A percentile compares a stretch with the other conserved stretches of the same genome.
Evolutionary conservation across 2,888 invertebrate genomes (phyloP).

Genomic region (Loripinus fragilis): DNA sequence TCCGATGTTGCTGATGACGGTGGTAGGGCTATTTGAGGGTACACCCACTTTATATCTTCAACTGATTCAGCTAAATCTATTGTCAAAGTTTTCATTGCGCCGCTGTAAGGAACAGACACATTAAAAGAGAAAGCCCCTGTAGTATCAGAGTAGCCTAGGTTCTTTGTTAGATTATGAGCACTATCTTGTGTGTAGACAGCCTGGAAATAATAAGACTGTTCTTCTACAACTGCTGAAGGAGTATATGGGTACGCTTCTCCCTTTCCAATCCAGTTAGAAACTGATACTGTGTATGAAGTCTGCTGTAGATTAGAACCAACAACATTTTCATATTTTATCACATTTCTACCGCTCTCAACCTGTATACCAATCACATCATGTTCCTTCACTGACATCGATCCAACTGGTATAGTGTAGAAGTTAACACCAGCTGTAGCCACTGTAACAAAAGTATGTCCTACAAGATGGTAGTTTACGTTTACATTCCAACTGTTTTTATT

Average conservation of each 20-base stretch:
- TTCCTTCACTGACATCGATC: slow-evolving; percentile 49
- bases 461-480: slow-evolving; percentile 47
- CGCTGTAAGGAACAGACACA: slow-evolving; percentile 34
- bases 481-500: slow-evolving; percentile 35
- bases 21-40: slow-evolving; percentile 47
- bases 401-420: slow-evolving; percentile 32
- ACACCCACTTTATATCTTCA: slow-evolving; percentile 60
- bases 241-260: slow-evolving; percentile 21
- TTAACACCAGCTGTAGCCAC: slow-evolving; percentile 44
- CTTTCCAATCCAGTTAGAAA: slow-evolving; percentile 42
- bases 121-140: slow-evolving; percentile 59
- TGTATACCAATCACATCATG: slow-evolving; percentile 70
- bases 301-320: slow-evolving; percentile 50
- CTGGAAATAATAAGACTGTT: slow-evolving; percentile 61
- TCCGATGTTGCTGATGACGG: background rate
- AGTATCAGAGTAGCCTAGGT: slow-evolving; percentile 48
- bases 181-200: slow-evolving; percentile 56
- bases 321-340: slow-evolving; percentile 56
- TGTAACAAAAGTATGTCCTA: slow-evolving; percentile 51
- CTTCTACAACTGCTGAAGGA: slow-evolving; percentile 17
- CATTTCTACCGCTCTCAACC: slow-evolving; percentile 37
- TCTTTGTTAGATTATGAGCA: slow-evolving; percentile 38
- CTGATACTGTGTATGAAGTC: slow-evolving; percentile 28
- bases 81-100: slow-evolving; percentile 36
- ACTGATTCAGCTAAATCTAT: slow-evolving; percentile 60